Evolutionary conservation across 2,888 invertebrate genomes (phyloP).

Genomic region (Rhogogaster chlorosoma): DNA sequence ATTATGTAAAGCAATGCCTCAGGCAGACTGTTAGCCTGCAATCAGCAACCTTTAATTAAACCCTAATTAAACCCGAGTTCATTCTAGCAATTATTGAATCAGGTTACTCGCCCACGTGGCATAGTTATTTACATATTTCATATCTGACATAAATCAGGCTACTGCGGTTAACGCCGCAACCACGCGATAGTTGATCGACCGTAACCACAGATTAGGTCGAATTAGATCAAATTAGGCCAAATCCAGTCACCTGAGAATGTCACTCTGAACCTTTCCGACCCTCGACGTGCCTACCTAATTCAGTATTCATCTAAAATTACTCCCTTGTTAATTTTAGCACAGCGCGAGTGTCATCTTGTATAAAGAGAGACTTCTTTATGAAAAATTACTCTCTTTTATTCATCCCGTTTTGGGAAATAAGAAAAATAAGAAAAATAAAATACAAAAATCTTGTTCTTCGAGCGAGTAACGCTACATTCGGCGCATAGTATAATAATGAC

Average conservation of each 20-base stretch:
- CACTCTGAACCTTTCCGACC: conserved; percentile 31
- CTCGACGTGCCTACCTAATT: background rate
- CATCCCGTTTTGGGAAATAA: background rate
- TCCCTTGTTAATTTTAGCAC: background rate
- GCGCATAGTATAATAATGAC: background rate
- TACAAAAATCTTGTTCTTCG: background rate
- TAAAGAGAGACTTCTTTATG: background rate
- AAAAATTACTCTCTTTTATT: background rate
- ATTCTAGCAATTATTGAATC: background rate
- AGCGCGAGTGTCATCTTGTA: background rate
- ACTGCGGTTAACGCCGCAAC: background rate
- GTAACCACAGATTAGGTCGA: conserved; percentile 21
- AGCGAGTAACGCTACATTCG: background rate
- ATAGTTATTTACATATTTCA: conserved; percentile 35
- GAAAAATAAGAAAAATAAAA: background rate
- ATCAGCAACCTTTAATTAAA: conserved; percentile 20
- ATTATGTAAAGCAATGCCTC: background rate
- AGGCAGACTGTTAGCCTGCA: background rate
- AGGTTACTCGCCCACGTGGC: background rate
- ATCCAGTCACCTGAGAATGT: conserved; percentile 36
- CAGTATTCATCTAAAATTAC: conserved; percentile 16
- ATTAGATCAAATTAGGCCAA: conserved; percentile 43
- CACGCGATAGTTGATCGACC: conserved; percentile 39
- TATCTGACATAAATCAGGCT: conserved; percentile 28
- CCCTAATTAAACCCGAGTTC: conserved; percentile 26